Evolutionary conservation across 2,113 vertebrate species (phyloP).

Genomic region (Perca fluviatilis): DNA sequence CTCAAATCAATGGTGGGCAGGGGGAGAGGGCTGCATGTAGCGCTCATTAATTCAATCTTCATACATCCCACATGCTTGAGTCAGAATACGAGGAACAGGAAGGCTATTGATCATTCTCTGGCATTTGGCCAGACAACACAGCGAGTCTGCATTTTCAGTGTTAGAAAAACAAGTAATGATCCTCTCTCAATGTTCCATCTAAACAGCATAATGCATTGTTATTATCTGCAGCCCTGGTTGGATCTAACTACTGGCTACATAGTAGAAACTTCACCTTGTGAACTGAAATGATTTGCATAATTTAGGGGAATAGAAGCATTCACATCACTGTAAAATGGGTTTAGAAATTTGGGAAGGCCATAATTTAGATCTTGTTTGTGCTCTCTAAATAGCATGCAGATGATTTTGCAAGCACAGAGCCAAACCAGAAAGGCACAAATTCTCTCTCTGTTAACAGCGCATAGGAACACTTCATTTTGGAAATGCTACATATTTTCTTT

Average conservation of each 20-base stretch:
- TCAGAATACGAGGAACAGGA: conserved; percentile 41
- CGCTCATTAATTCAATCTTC: conserved; percentile 76
- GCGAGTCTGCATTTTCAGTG: conserved; percentile 28
- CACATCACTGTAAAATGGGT: conserved; percentile 27
- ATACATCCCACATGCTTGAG: conserved; percentile 63
- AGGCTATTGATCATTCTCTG: conserved; percentile 73
- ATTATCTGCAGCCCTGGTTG: conserved; percentile 30
- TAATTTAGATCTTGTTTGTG: conserved; percentile 49
- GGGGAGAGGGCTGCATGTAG: conserved; percentile 53
- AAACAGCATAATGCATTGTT: conserved; percentile 32
- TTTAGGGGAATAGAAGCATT: conserved; percentile 27
- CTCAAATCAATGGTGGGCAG: conserved; percentile 75
- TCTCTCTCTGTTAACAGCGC: conserved; percentile 3
- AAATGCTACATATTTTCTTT: neutral
- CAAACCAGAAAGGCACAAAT: conserved; percentile 14
- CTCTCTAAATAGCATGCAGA: conserved; percentile 50
- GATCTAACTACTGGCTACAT: conserved; percentile 28
- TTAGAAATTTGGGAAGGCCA: conserved; percentile 45
- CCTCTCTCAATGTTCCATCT: conserved; percentile 30
- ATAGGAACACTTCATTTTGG: neutral
- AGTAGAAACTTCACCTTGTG: conserved; percentile 7
- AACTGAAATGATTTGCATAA: conserved; percentile 43
- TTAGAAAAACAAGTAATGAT: conserved; percentile 26
- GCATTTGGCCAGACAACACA: conserved; percentile 53
- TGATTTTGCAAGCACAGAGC: conserved; percentile 26